These are phyloP conservation scores for Rhinopomastus cyanomelas DNA, from an alignment of 2,113 vertebrate species.

Conservation along the genomic window DNA sequence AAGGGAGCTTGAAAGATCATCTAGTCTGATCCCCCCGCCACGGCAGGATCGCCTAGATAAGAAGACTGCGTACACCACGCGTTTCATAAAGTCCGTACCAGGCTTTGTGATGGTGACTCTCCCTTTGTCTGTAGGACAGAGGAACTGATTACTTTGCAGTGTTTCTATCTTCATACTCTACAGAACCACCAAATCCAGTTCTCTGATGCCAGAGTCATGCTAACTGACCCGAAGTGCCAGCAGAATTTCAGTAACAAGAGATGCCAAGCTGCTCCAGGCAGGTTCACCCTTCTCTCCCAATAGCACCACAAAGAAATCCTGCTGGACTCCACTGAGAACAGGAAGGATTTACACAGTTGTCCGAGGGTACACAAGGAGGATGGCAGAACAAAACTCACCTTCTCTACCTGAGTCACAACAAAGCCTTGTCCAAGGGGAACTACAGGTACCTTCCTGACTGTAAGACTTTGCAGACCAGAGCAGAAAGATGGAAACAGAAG, in stretches of 20 bases:
- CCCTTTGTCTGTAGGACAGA: background rate
- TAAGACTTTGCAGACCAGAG: background rate
- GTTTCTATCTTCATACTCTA: background rate
- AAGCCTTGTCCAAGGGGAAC: background rate
- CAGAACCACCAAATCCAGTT: background rate
- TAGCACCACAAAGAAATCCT: fast-evolving
- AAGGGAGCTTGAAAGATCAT: too few relatives aligned
- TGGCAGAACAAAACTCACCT: background rate
- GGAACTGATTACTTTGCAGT: background rate
- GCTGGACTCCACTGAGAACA: background rate
- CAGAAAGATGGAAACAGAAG: background rate
- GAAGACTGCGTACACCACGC: background rate
- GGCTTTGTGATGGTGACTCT: background rate
- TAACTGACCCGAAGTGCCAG: background rate
- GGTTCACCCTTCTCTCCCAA: background rate
- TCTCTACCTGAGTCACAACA: background rate
- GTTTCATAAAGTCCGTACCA: background rate
- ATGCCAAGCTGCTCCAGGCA: background rate
- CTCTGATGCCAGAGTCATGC: background rate
- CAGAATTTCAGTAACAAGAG: background rate
- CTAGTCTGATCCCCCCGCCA: too few relatives aligned
- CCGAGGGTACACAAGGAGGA: fast-evolving
- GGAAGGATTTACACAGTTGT: background rate
- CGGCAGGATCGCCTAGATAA: too few relatives aligned
- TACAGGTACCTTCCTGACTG: background rate